Evolutionary conservation across 2,797 vertebrate species (phyloP).

Genomic region (Artibeus jamaicensis): DNA sequence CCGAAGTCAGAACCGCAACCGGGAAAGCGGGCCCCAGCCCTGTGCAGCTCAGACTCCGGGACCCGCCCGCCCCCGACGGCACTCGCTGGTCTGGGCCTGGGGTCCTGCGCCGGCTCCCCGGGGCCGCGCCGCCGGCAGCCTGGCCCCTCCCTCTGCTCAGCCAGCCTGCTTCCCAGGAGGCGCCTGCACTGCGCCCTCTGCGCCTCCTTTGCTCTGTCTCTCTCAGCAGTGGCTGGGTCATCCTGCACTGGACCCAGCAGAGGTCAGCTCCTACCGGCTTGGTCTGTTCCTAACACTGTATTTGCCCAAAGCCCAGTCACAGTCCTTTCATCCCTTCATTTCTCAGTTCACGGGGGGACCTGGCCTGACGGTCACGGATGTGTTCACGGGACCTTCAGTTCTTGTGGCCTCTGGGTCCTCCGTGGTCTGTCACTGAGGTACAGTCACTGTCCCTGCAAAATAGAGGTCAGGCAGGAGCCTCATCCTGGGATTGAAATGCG

Average conservation of each 20-base stretch:
- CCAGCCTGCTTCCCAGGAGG: not conserved
- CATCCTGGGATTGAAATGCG: not conserved
- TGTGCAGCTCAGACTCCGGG: not conserved
- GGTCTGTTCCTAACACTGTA: not conserved
- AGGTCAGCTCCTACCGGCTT: not conserved
- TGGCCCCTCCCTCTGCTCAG: not conserved
- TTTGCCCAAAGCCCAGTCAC: not conserved
- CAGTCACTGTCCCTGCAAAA: too few species aligned
- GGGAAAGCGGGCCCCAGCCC: not conserved
- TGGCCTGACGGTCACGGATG: not conserved
- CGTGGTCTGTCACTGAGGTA: too few species aligned
- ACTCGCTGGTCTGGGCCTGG: not conserved
- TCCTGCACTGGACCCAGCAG: not conserved
- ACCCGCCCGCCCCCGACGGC: not conserved
- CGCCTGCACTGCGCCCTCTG: not conserved
- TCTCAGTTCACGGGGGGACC: not conserved
- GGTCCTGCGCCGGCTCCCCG: not conserved
- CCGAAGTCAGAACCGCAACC: not conserved
- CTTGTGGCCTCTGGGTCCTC: too few species aligned
- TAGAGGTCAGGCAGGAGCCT: too few species aligned
- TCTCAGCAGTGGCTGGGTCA: not conserved
- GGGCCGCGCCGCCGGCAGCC: too few species aligned
- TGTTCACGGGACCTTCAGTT: too few species aligned
- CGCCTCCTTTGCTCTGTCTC: not conserved
- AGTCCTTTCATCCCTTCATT: not conserved